A percentile compares a stretch with the other conserved stretches of the same genome.
These are phyloP conservation scores for Drosophila ironensis DNA, from an alignment of 1,140 invertebrate genomes.

Conservation along the genomic window DNA sequence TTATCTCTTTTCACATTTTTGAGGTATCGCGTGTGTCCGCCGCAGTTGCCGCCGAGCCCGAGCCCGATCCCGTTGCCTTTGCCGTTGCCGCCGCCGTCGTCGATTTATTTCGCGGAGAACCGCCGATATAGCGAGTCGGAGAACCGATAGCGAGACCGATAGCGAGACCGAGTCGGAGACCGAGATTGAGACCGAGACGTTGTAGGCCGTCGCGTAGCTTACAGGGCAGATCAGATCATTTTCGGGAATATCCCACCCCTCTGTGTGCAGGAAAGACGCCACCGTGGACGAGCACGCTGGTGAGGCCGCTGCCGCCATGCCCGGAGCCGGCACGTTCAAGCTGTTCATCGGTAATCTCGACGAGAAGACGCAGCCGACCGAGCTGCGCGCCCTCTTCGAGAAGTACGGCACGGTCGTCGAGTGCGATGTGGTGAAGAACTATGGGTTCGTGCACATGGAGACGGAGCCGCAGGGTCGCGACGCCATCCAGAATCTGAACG, in stretches of 20 bases:
- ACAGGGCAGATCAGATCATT: too few relatives aligned
- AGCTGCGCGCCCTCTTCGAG: slow-evolving; percentile 95
- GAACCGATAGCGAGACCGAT: too few relatives aligned
- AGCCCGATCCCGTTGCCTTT: too few relatives aligned
- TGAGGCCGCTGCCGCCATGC: slow-evolving; percentile 84
- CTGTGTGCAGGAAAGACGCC: slow-evolving; percentile 48
- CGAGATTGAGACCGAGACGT: slow-evolving; percentile 1
- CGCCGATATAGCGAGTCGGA: too few relatives aligned
- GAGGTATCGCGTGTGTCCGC: slow-evolving; percentile 24
- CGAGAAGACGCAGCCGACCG: slow-evolving; percentile 92
- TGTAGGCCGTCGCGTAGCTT: slow-evolving; percentile 41
- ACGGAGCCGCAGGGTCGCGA: slow-evolving; percentile 94
- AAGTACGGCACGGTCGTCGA: slow-evolving; percentile 97
- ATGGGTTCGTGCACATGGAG: slow-evolving; percentile 99
- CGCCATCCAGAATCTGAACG: slow-evolving; percentile 95
- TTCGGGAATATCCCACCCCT: slow-evolving; percentile 30
- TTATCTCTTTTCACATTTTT: slow-evolving; percentile 37
- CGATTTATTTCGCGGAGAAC: too few relatives aligned
- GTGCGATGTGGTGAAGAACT: slow-evolving; percentile 98
- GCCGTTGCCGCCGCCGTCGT: slow-evolving; percentile 23
- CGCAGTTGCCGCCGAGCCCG: too few relatives aligned
- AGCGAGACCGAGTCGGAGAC: too few relatives aligned
- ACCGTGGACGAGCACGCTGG: slow-evolving; percentile 75
- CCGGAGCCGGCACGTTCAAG: slow-evolving; percentile 95
- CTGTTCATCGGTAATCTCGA: slow-evolving; percentile 97